A percentile compares a stretch with the other conserved stretches of the same genome.
phyloP scores from a whole-genome alignment of 1,140 invertebrate species.

The Drosophila micromelanica region DNA sequence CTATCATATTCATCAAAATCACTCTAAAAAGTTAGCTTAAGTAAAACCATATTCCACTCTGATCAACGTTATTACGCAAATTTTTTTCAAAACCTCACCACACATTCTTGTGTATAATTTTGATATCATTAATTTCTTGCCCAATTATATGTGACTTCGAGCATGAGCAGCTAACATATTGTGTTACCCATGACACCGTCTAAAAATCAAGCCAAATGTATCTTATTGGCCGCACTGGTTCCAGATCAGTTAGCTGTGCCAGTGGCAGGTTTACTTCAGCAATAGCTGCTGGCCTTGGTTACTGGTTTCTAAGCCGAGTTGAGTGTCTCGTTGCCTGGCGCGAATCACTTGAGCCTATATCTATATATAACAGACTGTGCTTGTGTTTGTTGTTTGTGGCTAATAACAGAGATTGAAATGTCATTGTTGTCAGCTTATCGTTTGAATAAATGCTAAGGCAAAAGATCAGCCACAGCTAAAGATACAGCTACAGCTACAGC shows the following conservation, averaged over 20 bases:
- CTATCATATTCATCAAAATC: too few relatives aligned
- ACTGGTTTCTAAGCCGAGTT: slow-evolving; percentile 66
- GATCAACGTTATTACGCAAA: too few relatives aligned
- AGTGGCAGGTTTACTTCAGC: slow-evolving; percentile 41
- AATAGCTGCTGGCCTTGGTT: slow-evolving; percentile 76
- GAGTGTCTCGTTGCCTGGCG: slow-evolving; percentile 46
- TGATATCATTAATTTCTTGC: not conserved
- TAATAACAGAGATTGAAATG: slow-evolving; percentile 66
- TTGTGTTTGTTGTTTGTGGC: not conserved
- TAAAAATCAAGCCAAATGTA: slow-evolving; percentile 11
- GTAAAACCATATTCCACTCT: too few relatives aligned
- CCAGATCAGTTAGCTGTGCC: slow-evolving; percentile 24
- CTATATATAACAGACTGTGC: slow-evolving; percentile 1
- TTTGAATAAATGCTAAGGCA: slow-evolving; percentile 40
- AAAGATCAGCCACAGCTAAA: slow-evolving; percentile 10
- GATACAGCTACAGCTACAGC: not conserved
- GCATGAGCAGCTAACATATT: not conserved
- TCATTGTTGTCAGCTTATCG: slow-evolving; percentile 70
- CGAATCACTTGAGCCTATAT: slow-evolving; percentile 31
- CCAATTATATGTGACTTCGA: slow-evolving; percentile 8
- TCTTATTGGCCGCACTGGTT: slow-evolving; percentile 25
- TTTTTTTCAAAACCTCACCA: too few relatives aligned
- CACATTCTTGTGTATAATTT: too few relatives aligned
- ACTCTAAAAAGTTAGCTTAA: too few relatives aligned
- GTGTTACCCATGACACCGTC: not conserved